phyloP scores from a whole-genome alignment of 2,113 vertebrate species.

The Limanda limanda region DNA sequence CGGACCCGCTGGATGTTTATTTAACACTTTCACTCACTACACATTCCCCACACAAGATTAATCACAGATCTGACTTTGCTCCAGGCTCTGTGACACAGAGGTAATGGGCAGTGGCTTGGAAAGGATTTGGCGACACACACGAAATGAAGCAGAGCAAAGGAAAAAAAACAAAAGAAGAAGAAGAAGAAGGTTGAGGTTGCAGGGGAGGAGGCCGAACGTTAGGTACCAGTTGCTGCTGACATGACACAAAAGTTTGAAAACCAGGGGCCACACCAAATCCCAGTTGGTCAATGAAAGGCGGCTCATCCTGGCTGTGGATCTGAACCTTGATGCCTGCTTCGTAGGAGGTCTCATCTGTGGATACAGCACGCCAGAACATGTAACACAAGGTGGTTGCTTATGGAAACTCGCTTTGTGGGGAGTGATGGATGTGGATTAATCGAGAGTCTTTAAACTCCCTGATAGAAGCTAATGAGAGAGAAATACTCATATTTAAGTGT shows the following conservation, averaged over 20 bases:
- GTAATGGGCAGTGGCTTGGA: slow-evolving; percentile 35
- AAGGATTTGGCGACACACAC: slow-evolving; percentile 51
- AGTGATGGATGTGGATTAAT: not conserved
- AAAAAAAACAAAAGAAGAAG: not conserved
- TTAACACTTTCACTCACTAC: slow-evolving; percentile 17
- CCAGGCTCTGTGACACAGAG: slow-evolving; percentile 47
- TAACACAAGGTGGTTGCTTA: slow-evolving; percentile 41
- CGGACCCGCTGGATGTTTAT: slow-evolving; percentile 21
- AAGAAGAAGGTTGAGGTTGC: slow-evolving; percentile 16
- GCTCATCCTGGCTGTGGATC: slow-evolving; percentile 87
- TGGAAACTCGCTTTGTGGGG: slow-evolving; percentile 28
- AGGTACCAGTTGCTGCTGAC: slow-evolving; percentile 87
- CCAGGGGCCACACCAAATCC: slow-evolving; percentile 87
- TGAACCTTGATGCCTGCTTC: slow-evolving; percentile 89
- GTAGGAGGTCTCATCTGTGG: slow-evolving; percentile 91
- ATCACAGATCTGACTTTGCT: slow-evolving; percentile 65
- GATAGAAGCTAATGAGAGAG: slow-evolving; percentile 16
- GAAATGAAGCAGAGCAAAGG: slow-evolving; percentile 48
- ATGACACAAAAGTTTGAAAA: slow-evolving; percentile 94
- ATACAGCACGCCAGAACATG: slow-evolving; percentile 73
- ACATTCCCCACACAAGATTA: slow-evolving; percentile 22
- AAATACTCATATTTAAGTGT: slow-evolving; percentile 12
- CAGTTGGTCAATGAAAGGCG: slow-evolving; percentile 87
- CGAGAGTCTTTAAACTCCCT: not conserved
- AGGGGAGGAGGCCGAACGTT: slow-evolving; percentile 63